phyloP scores from a whole-genome alignment of 2,888 invertebrate genomes.

The Drosophila testacea region DNA sequence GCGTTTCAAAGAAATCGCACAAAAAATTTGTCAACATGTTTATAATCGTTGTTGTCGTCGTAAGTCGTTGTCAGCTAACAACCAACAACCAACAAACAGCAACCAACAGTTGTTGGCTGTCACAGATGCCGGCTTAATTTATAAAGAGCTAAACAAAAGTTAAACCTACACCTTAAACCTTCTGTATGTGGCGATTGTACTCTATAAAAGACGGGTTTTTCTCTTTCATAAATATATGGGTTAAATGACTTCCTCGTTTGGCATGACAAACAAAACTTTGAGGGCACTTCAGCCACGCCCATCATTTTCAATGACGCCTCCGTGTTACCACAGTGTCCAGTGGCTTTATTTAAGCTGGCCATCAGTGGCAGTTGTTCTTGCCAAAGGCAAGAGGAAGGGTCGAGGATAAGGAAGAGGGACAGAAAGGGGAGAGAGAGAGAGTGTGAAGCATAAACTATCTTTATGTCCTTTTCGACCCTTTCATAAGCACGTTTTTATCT shows the following conservation, averaged over 20 bases:
- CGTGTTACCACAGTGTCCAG: conserved; percentile 35
- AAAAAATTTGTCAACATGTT: conserved; percentile 72
- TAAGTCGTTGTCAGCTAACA: conserved; percentile 8
- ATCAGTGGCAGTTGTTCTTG: conserved; percentile 51
- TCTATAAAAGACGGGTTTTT: conserved; percentile 43
- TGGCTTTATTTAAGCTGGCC: conserved; percentile 55
- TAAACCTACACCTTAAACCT: conserved; percentile 43
- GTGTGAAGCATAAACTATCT: conserved; percentile 66
- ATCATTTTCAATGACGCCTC: conserved; percentile 6
- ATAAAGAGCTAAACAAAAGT: conserved; percentile 39
- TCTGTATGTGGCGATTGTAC: conserved; percentile 3
- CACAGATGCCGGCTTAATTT: conserved; percentile 55
- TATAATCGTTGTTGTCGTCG: conserved; percentile 44
- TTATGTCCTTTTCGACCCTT: conserved; percentile 66
- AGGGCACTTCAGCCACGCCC: conserved; percentile 45
- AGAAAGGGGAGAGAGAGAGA: neutral
- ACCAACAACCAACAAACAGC: neutral
- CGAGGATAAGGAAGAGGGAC: neutral
- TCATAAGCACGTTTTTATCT: conserved; percentile 77
- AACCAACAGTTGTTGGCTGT: conserved; percentile 37
- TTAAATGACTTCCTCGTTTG: conserved; percentile 75
- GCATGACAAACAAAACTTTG: conserved; percentile 51
- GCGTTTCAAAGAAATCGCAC: conserved; percentile 32
- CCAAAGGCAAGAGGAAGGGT: conserved; percentile 22
- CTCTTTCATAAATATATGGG: conserved; percentile 57